Conservation (phyloP, 2,113 vertebrate genomes). For the Calonectris borealis region DNA sequence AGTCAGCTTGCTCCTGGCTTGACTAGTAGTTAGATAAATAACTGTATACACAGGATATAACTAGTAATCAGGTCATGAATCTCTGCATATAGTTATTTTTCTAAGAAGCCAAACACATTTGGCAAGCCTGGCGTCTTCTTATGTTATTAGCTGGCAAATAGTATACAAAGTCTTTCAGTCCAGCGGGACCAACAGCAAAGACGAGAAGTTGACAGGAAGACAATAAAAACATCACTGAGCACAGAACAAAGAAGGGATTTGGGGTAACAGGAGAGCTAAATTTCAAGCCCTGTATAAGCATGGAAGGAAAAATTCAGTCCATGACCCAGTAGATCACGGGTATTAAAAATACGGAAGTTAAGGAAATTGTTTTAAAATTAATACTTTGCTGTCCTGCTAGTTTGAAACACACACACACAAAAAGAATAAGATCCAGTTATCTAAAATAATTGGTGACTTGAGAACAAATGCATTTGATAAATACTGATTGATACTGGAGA, state of each 20-base stretch:
- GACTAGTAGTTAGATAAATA: slow-evolving; percentile 1
- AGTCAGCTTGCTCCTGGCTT: neutral
- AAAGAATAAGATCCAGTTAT: neutral
- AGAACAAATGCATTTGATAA: neutral
- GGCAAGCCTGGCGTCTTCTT: neutral
- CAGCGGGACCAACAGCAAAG: neutral
- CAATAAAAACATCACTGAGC: slow-evolving; percentile 3
- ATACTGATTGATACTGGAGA: neutral
- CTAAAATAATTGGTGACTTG: neutral
- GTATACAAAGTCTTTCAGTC: neutral
- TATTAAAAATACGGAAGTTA: neutral
- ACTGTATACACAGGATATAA: neutral
- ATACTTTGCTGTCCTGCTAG: neutral
- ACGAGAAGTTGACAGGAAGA: slow-evolving; percentile 15
- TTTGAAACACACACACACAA: neutral
- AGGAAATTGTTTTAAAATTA: neutral
- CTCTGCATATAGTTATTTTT: slow-evolving; percentile 4
- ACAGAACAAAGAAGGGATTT: neutral
- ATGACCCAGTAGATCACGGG: neutral
- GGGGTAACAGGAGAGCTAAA: neutral
- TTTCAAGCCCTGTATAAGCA: neutral
- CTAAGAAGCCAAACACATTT: slow-evolving; percentile 1
- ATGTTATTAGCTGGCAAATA: slow-evolving; percentile 9
- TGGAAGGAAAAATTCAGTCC: neutral
- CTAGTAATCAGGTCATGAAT: slow-evolving; percentile 10